Conservation (phyloP, 2,797 vertebrate genomes). For the Pterois miles region DNA sequence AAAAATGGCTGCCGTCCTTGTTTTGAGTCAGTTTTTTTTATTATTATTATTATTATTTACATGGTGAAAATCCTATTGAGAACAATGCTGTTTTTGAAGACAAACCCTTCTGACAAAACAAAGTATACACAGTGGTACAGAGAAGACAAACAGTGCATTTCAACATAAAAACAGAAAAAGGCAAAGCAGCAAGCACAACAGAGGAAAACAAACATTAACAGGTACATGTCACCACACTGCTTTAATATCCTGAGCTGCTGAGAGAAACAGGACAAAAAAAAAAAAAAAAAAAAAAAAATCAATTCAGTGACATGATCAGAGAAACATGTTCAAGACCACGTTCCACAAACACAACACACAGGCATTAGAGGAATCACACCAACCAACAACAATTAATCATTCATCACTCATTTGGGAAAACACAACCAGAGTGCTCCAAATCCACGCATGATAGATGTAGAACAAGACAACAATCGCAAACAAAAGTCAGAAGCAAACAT, state of each 20-base stretch:
- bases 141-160: conserved; percentile 38
- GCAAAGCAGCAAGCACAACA: conserved; percentile 27
- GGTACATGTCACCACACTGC: conserved; percentile 24
- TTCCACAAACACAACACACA: conserved; percentile 60
- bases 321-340: conserved; percentile 42
- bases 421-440: conserved; percentile 45
- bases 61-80: conserved; percentile 40
- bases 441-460: conserved; percentile 40
- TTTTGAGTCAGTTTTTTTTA: conserved; percentile 41
- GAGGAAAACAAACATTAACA: conserved; percentile 24
- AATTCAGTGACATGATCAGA: conserved; percentile 40
- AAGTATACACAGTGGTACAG: conserved; percentile 27
- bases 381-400: conserved; percentile 66
- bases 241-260: conserved; percentile 18
- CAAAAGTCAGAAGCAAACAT: conserved; percentile 34
- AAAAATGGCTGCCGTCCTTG: conserved; percentile 37
- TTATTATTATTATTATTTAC: conserved; percentile 49
- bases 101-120: conserved; percentile 30
- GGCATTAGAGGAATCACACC: conserved; percentile 50
- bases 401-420: conserved; percentile 55
- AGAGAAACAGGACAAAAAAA: conserved; percentile 6
- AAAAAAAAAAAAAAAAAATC: background rate
- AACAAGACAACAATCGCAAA: conserved; percentile 37
- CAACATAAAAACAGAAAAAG: conserved; percentile 29
- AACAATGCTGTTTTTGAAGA: conserved; percentile 43